Evolutionary conservation across 1,140 invertebrate genomes (phyloP).

Genomic region (Acarapis woodi): DNA sequence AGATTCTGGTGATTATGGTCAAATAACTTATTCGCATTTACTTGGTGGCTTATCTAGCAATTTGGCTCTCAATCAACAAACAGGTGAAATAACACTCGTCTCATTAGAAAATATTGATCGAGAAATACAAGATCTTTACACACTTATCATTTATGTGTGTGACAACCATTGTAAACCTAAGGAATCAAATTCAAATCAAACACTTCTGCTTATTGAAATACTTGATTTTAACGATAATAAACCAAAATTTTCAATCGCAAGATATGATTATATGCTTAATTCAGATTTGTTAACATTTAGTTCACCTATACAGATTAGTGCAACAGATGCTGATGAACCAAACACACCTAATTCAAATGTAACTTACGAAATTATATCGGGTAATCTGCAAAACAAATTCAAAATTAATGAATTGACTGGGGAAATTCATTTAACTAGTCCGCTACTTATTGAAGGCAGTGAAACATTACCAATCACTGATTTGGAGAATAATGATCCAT

Average conservation of each 20-base stretch:
- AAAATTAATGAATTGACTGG: conserved; percentile 14
- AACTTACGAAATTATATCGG: conserved; percentile 46
- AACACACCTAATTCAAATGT: conserved; percentile 48
- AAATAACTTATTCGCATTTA: conserved; percentile 32
- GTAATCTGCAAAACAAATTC: conserved; percentile 48
- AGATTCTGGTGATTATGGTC: conserved; percentile 36
- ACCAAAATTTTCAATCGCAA: conserved; percentile 41
- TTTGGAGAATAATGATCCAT: background rate
- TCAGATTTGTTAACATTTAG: conserved; percentile 25
- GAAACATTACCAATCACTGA: background rate
- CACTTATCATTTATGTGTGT: conserved; percentile 47
- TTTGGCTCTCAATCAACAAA: conserved; percentile 40
- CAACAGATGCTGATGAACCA: conserved; percentile 45
- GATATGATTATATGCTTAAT: conserved; percentile 51
- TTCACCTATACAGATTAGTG: conserved; percentile 19
- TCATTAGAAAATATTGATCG: conserved; percentile 37
- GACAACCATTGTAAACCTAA: conserved; percentile 56
- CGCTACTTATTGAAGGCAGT: background rate
- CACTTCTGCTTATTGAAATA: conserved; percentile 11
- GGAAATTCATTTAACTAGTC: conserved; percentile 13
- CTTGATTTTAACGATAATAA: conserved; percentile 29
- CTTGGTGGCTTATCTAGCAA: conserved; percentile 22
- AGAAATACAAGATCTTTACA: conserved; percentile 32
- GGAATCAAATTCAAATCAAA: conserved; percentile 24
- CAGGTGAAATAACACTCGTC: conserved; percentile 50